Percentiles rank a stretch among this genome's conserved stretches.
phyloP scores from a whole-genome alignment of 1,140 invertebrate genomes.

The Drosophila asahinai region DNA sequence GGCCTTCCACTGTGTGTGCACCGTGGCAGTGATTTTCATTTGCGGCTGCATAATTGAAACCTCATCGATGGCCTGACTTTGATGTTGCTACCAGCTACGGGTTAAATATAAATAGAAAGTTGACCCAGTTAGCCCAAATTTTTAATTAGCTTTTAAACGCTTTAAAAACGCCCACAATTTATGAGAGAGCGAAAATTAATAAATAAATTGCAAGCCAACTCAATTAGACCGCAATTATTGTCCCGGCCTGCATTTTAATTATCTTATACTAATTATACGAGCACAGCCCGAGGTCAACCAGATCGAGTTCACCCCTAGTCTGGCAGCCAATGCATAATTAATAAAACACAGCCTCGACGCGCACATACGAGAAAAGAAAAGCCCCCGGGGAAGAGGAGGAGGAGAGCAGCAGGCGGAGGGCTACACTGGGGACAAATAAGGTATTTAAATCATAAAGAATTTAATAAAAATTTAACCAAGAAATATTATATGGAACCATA shows the following conservation, averaged over 20 bases:
- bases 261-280: conserved; percentile 39
- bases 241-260: conserved; percentile 59
- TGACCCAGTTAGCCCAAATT: neutral
- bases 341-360: conserved; percentile 37
- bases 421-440: conserved; percentile 3
- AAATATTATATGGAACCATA: no score
- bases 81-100: neutral
- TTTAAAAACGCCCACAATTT: conserved; percentile 18
- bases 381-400: neutral
- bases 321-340: conserved; percentile 62
- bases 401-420: neutral
- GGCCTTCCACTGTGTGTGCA: conserved; percentile 1
- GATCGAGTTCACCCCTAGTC: conserved; percentile 29
- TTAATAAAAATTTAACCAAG: no score
- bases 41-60: conserved; percentile 35
- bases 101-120: no score
- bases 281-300: conserved; percentile 18
- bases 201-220: conserved; percentile 70
- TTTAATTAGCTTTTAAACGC: conserved; percentile 39
- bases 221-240: conserved; percentile 65
- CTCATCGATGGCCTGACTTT: conserved; percentile 4
- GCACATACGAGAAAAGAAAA: conserved; percentile 6
- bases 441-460: neutral
- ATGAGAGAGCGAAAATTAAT: conserved; percentile 24
- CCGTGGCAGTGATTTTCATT: conserved; percentile 24